Evolutionary conservation across 2,797 vertebrate species (phyloP).

Genomic region (Chrosomus eos): DNA sequence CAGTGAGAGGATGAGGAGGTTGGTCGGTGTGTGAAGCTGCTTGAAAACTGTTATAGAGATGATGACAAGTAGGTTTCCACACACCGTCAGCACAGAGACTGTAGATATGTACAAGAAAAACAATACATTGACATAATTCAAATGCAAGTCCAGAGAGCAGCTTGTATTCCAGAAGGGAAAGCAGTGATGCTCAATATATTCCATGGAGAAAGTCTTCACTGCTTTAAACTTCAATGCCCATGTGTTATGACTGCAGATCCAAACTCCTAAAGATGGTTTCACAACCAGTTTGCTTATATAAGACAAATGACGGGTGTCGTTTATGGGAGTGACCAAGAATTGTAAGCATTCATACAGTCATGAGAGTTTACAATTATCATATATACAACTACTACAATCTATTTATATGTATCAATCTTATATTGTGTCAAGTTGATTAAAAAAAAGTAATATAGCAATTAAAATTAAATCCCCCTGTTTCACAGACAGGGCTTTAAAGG

Average conservation of each 20-base stretch:
- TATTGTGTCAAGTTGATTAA: not conserved
- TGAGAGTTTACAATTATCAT: not conserved
- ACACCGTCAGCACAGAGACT: constrained; percentile 23
- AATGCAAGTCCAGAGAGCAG: constrained; percentile 2
- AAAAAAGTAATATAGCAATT: not conserved
- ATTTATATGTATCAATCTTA: not conserved
- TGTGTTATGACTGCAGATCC: not conserved
- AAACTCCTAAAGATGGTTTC: not conserved
- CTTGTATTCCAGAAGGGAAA: constrained; percentile 18
- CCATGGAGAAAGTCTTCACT: not conserved
- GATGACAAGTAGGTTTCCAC: constrained; percentile 45
- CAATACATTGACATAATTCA: constrained; percentile 1
- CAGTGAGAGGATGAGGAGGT: constrained; percentile 45
- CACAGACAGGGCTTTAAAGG: no score
- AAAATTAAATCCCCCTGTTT: no score
- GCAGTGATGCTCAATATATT: not conserved
- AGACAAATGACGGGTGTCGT: not conserved
- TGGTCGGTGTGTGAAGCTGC: constrained; percentile 22
- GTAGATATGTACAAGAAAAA: constrained; percentile 10
- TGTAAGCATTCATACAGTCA: not conserved
- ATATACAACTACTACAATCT: no score
- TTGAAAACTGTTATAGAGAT: constrained; percentile 29
- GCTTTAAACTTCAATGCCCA: not conserved
- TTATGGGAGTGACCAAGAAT: not conserved
- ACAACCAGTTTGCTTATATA: not conserved